Evolutionary conservation across 1,140 invertebrate genomes (phyloP).

Genomic region (Drosophila teissieri): DNA sequence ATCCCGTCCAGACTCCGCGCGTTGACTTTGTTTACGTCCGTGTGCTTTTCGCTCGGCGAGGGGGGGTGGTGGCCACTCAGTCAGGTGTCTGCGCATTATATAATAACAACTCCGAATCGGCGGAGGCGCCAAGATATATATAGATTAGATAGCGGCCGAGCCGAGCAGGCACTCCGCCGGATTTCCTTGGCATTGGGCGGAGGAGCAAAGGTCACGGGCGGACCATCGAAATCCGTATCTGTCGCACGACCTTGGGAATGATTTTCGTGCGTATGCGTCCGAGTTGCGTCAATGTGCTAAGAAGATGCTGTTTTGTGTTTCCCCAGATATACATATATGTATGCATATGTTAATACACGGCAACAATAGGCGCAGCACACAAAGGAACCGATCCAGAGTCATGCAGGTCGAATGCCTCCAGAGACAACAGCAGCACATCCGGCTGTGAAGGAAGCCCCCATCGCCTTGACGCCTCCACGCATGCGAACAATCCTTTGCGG

Average conservation of each 20-base stretch:
- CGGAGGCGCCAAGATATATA: slow-evolving; percentile 30
- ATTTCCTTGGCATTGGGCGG: slow-evolving; percentile 5
- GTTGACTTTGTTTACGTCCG: slow-evolving; percentile 41
- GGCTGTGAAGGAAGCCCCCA: slow-evolving; percentile 54
- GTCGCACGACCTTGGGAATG: slow-evolving; percentile 59
- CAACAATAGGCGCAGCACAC: slow-evolving; percentile 18
- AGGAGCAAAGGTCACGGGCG: slow-evolving; percentile 22
- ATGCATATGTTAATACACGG: slow-evolving; percentile 3
- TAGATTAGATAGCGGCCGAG: slow-evolving; percentile 25
- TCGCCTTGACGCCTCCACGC: slow-evolving; percentile 32
- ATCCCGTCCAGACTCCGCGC: background rate
- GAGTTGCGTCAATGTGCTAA: slow-evolving; percentile 36
- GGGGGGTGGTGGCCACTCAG: slow-evolving; percentile 31
- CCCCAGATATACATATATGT: slow-evolving; percentile 20
- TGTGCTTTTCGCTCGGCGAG: background rate
- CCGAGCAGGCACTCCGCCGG: background rate
- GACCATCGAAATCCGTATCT: slow-evolving; percentile 3
- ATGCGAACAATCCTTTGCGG: slow-evolving; percentile 43
- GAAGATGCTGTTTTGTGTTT: slow-evolving; percentile 15
- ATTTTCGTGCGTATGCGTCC: slow-evolving; percentile 50
- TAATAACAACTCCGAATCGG: slow-evolving; percentile 58
- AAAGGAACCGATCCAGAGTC: slow-evolving; percentile 39
- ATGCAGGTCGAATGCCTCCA: slow-evolving; percentile 53
- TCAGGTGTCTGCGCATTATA: slow-evolving; percentile 74
- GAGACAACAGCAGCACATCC: slow-evolving; percentile 24